Conservation (phyloP, 2,797 vertebrate genomes). For the Sciaenops ocellatus region DNA sequence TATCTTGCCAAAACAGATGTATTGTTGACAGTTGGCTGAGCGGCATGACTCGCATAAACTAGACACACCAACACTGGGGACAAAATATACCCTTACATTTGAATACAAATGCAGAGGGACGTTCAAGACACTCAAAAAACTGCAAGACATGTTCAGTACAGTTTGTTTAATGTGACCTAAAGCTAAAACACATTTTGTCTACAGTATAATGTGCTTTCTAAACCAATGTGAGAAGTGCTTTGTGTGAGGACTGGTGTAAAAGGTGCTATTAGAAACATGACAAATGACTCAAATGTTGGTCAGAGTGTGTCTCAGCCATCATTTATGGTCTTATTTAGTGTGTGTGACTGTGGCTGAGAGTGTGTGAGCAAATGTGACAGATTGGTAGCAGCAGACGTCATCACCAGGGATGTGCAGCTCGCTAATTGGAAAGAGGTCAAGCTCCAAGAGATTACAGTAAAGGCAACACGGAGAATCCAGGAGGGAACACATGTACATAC, state of each 20-base stretch:
- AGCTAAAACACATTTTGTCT: not conserved
- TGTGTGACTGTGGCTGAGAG: conserved; percentile 23
- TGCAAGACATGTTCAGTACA: not conserved
- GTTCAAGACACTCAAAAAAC: not conserved
- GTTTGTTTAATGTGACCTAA: not conserved
- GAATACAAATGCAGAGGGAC: not conserved
- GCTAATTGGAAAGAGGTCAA: conserved; percentile 77
- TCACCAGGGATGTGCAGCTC: conserved; percentile 52
- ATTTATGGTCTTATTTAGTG: not conserved
- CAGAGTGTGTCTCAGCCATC: no score
- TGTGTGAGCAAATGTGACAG: conserved; percentile 58
- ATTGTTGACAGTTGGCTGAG: conserved; percentile 51
- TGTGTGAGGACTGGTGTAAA: conserved; percentile 1
- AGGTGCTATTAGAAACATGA: not conserved
- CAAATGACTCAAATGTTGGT: not conserved
- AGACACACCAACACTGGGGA: conserved; percentile 4
- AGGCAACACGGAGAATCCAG: conserved; percentile 45
- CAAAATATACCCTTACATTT: not conserved
- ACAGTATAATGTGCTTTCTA: not conserved
- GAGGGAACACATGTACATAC: conserved; percentile 36
- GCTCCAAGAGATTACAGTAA: conserved; percentile 75
- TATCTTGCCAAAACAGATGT: conserved; percentile 73
- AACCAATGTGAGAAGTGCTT: not conserved
- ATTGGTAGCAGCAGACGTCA: conserved; percentile 65
- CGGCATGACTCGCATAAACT: conserved; percentile 31